These are phyloP conservation scores for Montipora foliosa DNA, from an alignment of 64 coral and sea anemone species.

Conservation along the genomic window DNA sequence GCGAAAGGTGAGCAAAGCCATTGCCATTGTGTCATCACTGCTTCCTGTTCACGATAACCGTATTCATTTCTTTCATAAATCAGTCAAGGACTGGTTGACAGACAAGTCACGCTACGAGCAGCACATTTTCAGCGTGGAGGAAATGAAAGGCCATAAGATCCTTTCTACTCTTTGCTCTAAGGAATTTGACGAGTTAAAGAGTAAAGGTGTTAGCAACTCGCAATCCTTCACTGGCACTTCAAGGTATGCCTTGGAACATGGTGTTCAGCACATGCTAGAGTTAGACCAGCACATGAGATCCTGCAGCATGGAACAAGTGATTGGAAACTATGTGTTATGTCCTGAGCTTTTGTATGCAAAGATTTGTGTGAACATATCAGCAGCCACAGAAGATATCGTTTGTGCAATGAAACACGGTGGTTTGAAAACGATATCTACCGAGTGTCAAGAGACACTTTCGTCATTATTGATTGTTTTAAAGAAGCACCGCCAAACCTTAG, in stretches of 20 bases:
- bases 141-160: slow-evolving; percentile 9
- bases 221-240: background rate
- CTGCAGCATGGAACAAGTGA: background rate
- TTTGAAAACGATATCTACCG: background rate
- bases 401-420: background rate
- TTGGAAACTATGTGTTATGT: background rate
- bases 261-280: background rate
- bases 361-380: background rate
- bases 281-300: background rate
- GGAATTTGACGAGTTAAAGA: background rate
- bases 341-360: slow-evolving; percentile 23
- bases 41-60: too few relatives aligned
- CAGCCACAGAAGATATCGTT: background rate
- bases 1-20: too few relatives aligned
- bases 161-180: slow-evolving; percentile 7
- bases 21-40: too few relatives aligned
- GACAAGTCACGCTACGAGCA: background rate
- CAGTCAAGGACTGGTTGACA: too few relatives aligned
- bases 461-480: background rate
- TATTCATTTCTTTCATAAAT: too few relatives aligned
- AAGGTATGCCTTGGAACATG: slow-evolving; percentile 10
- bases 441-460: background rate
- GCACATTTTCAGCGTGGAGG: background rate
- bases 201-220: background rate
- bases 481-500: background rate